Evolutionary conservation across 2,797 vertebrate species (phyloP), one percentile per base, ranked within the genome.

Genomic region (Harpagifer antarcticus): DNA sequence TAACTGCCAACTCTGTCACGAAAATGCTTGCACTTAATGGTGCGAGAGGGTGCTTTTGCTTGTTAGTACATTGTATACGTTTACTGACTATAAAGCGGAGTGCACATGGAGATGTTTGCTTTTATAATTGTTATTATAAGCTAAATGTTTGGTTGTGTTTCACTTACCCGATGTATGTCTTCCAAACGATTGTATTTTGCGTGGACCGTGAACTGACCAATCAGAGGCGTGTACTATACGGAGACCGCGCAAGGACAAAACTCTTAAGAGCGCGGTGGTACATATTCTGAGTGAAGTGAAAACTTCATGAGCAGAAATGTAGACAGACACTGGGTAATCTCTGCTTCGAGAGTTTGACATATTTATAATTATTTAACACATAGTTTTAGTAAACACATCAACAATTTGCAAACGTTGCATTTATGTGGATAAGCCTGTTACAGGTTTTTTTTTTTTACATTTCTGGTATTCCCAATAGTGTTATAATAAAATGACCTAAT

Each of bases 91-190:
- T 0, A 1, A 61, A 23, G 0, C 11, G 0, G 0, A 8, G n/a
- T 9, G 3, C 3, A 27, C 10, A 2, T 0, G 0, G 0, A 43
- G 17, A 50, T 0, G 3, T 59, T 9, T 23, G 1, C 0, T 31
- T 9, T 12, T 19, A 11, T 14, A 3, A 9, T 12, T 9, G 5
- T 27, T 40, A 53, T 40, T 5, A 17, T 9, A 10, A 44, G 37
- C 10, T 17, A 54, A 5, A 23, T 23, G 48, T 68, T 56, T 50
- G 4, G 8, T 49, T 65, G 49, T n/a, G 47, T 71, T 52, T 67
- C 19, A 86, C 89, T 79, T 33, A 93, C 93, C 84, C 43, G 71
- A 47, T 2, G 0, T 16, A 83, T 79, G 89, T 65, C 54, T 4
- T 75, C 16, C 17, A 50, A 66, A 87, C 83, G 79, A 68, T 42